Conservation (phyloP, 2,797 vertebrate species). For the Setipinna tenuifilis region DNA sequence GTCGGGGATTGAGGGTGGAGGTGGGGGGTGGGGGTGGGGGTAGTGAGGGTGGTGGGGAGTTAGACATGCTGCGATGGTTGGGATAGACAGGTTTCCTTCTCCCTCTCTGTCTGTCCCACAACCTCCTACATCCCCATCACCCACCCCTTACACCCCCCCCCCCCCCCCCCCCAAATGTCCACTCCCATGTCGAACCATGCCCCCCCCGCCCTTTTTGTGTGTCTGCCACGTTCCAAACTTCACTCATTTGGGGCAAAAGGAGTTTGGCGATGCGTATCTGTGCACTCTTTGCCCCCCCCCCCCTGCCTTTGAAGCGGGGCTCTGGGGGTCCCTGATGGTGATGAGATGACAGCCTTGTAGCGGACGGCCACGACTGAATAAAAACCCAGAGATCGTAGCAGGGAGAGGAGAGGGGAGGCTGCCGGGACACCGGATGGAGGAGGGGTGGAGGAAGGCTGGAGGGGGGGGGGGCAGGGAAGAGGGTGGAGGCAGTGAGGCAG, state of each 20-base stretch:
- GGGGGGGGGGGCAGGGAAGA: no score
- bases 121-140: neutral
- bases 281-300: constrained; percentile 22
- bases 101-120: neutral
- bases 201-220: neutral
- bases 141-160: neutral
- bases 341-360: constrained; percentile 44
- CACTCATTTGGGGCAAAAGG: neutral
- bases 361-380: constrained; percentile 35
- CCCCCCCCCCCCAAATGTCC: constrained; percentile 43
- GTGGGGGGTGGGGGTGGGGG: no score
- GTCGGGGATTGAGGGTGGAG: constrained; percentile 37
- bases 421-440: no score
- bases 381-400: constrained; percentile 21
- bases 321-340: constrained; percentile 45
- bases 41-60: neutral
- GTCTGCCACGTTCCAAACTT: constrained; percentile 22
- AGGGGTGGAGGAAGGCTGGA: neutral
- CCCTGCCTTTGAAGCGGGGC: constrained; percentile 54
- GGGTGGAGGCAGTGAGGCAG: no score
- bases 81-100: constrained; percentile 21
- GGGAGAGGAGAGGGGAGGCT: neutral
- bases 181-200: neutral
- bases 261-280: constrained; percentile 50
- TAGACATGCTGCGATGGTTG: constrained; percentile 38